A percentile compares a stretch with the other conserved stretches of the same genome.
Evolutionary conservation across 2,888 invertebrate species (phyloP).

Genomic region (Anoplius nigerrimus): DNA sequence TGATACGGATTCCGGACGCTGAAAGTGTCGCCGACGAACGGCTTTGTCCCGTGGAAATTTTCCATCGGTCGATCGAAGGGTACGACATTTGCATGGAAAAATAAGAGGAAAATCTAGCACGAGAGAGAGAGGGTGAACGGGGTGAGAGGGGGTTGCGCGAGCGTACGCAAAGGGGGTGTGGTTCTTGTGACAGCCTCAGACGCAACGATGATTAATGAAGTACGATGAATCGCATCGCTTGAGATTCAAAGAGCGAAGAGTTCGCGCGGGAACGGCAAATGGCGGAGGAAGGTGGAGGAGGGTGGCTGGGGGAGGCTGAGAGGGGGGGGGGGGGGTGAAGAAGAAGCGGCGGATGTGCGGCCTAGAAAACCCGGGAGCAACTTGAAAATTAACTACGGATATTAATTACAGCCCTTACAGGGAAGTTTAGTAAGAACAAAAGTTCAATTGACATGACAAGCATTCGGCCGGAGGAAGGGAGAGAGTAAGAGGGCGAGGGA

Average conservation of each 20-base stretch:
- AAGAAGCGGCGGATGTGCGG: not conserved
- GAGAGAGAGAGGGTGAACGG: no score
- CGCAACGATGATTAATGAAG: slow-evolving; percentile 47
- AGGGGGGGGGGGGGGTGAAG: not conserved
- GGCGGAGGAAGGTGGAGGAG: slow-evolving; percentile 8
- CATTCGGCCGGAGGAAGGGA: not conserved
- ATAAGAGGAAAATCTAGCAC: slow-evolving; percentile 2
- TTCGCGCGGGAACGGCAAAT: not conserved
- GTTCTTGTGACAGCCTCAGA: slow-evolving; percentile 4
- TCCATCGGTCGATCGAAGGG: not conserved
- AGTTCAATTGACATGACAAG: slow-evolving; percentile 14
- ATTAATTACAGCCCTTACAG: slow-evolving; percentile 42
- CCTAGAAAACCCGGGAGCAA: slow-evolving; percentile 9
- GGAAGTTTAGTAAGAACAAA: slow-evolving; percentile 23
- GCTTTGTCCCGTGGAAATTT: not conserved
- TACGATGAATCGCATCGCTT: slow-evolving; percentile 18
- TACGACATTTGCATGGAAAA: slow-evolving; percentile 4
- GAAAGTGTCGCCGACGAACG: slow-evolving; percentile 30
- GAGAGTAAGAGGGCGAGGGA: not conserved
- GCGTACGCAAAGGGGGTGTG: not conserved
- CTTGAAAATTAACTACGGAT: slow-evolving; percentile 35
- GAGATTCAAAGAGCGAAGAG: slow-evolving; percentile 7
- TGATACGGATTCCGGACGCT: slow-evolving; percentile 34
- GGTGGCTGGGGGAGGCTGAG: no score
- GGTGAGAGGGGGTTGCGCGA: no score